phyloP scores from a whole-genome alignment of 1,140 invertebrate genomes.

The Brachionus rotundiformis region DNA sequence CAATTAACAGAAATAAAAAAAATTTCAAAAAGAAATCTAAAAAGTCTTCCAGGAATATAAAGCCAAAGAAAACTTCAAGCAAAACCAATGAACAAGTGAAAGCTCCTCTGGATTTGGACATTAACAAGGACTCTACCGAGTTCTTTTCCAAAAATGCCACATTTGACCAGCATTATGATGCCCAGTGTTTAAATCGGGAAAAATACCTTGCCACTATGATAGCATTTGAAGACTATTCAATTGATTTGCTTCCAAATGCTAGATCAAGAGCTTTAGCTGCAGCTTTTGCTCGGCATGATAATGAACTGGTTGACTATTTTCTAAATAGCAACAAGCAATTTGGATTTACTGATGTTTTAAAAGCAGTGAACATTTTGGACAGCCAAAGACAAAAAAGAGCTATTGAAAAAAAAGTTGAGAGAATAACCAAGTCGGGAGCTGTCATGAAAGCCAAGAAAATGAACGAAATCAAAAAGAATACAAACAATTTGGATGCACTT shows the following conservation, averaged over 20 bases:
- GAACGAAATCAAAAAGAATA: slow-evolving; percentile 59
- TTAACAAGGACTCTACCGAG: slow-evolving; percentile 13
- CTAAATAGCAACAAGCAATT: slow-evolving; percentile 56
- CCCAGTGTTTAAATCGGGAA: slow-evolving; percentile 57
- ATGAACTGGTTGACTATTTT: slow-evolving; percentile 57
- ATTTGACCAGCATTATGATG: slow-evolving; percentile 57
- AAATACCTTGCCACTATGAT: slow-evolving; percentile 59
- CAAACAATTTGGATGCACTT: slow-evolving; percentile 58
- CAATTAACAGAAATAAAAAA: not conserved
- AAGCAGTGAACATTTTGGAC: slow-evolving; percentile 59
- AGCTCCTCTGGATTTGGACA: not conserved
- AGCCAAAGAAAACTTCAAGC: not conserved
- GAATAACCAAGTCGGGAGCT: slow-evolving; percentile 55
- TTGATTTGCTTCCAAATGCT: slow-evolving; percentile 60
- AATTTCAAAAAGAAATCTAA: not conserved
- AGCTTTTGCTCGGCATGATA: slow-evolving; percentile 60
- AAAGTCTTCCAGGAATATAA: not conserved
- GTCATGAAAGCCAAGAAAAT: slow-evolving; percentile 58
- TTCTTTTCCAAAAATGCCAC: slow-evolving; percentile 50
- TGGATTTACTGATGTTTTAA: slow-evolving; percentile 60
- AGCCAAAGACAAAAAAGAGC: slow-evolving; percentile 56
- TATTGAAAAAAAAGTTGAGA: slow-evolving; percentile 59
- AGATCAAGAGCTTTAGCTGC: slow-evolving; percentile 58
- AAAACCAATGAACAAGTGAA: not conserved
- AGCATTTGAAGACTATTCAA: slow-evolving; percentile 56